Conservation (phyloP, 2,888 invertebrate species). For the Xestia rhomboidea region DNA sequence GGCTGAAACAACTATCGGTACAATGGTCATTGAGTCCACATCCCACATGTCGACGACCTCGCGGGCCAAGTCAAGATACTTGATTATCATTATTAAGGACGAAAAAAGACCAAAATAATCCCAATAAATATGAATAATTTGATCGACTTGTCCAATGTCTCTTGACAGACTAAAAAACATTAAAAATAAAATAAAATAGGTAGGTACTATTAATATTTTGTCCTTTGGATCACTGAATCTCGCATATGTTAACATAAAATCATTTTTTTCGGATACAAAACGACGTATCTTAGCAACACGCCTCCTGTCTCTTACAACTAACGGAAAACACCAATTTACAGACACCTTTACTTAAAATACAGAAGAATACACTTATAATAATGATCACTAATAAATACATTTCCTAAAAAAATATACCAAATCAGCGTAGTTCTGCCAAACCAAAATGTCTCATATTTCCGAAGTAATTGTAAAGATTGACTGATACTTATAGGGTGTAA, state of each 20-base stretch:
- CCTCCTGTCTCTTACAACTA: conserved; percentile 4
- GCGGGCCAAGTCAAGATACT: too few relatives aligned
- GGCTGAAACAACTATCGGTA: too few relatives aligned
- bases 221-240: neutral
- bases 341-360: conserved; percentile 11
- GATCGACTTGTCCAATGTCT: neutral
- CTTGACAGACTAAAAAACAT: neutral
- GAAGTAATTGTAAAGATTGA: neutral
- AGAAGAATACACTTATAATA: conserved; percentile 20
- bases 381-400: conserved; percentile 24
- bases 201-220: neutral
- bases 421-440: neutral
- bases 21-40: too few relatives aligned
- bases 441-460: neutral
- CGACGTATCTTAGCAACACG: neutral
- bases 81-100: neutral
- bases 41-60: too few relatives aligned
- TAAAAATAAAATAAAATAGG: neutral
- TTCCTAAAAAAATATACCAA: conserved; percentile 27
- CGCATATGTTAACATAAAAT: neutral
- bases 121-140: neutral
- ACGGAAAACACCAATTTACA: conserved; percentile 33
- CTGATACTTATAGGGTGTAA: too few relatives aligned
- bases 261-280: conserved; percentile 1
- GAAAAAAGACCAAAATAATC: neutral